phyloP scores from a whole-genome alignment of 2,113 vertebrate genomes.

The Heptranchias perlo region DNA sequence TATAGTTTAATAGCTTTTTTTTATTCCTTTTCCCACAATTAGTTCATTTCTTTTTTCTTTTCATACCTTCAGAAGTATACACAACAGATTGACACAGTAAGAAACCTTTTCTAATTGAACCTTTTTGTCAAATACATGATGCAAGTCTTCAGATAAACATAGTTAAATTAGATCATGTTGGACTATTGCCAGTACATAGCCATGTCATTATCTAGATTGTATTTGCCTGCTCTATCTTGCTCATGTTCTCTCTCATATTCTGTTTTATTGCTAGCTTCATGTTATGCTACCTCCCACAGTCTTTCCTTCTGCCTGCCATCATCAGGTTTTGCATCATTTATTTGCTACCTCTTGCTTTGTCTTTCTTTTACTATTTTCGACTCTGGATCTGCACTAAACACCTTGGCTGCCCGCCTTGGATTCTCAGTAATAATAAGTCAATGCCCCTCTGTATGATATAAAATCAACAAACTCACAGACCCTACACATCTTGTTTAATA shows the following conservation, averaged over 20 bases:
- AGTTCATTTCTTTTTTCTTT: neutral
- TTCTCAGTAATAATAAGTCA: no score
- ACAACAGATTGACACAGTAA: neutral
- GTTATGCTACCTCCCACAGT: neutral
- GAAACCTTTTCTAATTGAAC: neutral
- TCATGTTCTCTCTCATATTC: neutral
- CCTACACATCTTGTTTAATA: no score
- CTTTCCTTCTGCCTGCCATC: neutral
- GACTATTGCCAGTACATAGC: neutral
- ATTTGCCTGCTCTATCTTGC: neutral
- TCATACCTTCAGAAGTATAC: neutral
- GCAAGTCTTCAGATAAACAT: neutral
- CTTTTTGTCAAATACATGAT: neutral
- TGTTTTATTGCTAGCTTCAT: neutral
- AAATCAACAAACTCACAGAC: no score
- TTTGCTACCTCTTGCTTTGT: neutral
- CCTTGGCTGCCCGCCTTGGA: neutral
- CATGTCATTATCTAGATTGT: neutral
- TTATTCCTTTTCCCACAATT: no score
- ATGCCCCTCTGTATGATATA: no score
- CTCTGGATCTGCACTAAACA: neutral
- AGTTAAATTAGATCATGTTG: neutral
- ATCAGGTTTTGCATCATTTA: neutral
- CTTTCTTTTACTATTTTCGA: neutral
- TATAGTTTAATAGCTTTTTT: no score